A percentile compares a stretch with the other conserved stretches of the same genome.
Evolutionary conservation across 2,888 invertebrate genomes (phyloP).

Genomic region (Nezara viridula): DNA sequence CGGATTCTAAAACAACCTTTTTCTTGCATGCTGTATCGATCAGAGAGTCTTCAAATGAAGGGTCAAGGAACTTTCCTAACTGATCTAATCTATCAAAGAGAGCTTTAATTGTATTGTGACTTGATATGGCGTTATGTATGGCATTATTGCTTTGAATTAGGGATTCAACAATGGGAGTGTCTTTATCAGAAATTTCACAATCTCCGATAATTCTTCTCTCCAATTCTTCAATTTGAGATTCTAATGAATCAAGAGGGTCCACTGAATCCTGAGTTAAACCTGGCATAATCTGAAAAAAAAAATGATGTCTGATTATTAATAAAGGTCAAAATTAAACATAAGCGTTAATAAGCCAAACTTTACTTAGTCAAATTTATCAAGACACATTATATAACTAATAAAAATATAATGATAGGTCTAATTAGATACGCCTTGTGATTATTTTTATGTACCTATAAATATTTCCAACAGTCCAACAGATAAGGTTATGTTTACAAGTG

Average conservation of each 20-base stretch:
- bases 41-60: conserved; percentile 57
- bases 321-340: too few relatives aligned
- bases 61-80: conserved; percentile 54
- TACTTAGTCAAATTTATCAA: background rate
- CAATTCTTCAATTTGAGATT: conserved; percentile 57
- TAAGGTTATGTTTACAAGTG: background rate
- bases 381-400: background rate
- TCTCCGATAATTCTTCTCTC: conserved; percentile 52
- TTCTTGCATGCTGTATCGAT: conserved; percentile 51
- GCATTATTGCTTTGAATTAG: conserved; percentile 49
- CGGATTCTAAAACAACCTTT: conserved; percentile 57
- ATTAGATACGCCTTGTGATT: background rate
- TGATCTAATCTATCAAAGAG: conserved; percentile 58
- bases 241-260: conserved; percentile 57
- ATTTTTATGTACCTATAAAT: background rate
- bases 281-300: conserved; percentile 58
- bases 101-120: conserved; percentile 49
- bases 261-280: conserved; percentile 49
- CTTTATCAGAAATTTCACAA: conserved; percentile 52
- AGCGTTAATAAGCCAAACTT: too few relatives aligned
- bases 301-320: background rate
- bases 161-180: conserved; percentile 51
- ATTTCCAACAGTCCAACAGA: background rate
- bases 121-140: conserved; percentile 52
- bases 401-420: background rate